Base-by-base conservation (phyloP, 2,888 invertebrate genomes). In the Agrochola lota region DNA sequence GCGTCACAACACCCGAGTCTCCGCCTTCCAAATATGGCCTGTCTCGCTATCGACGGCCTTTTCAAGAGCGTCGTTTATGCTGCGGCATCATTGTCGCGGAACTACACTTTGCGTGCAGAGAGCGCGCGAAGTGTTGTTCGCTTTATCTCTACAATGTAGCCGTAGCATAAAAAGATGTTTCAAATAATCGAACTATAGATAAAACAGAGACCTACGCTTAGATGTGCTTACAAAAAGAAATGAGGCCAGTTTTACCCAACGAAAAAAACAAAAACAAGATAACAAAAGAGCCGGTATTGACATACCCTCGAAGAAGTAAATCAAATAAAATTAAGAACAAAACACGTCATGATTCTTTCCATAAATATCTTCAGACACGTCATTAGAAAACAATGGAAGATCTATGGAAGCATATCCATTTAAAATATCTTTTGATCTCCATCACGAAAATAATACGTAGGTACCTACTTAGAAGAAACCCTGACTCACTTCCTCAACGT, bases 371-470 rank as follows among this genome's bases (percentile, higher is more conserved):
- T 35, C 35, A 35, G 9, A 26, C 20, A 5, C 57, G 6, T 80
- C 64, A 52, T 81, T 68, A 59, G 46, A 76, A 64, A 83, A 78
- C 59, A 68, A 68, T 67, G 12, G 30, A 69, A 71, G 52, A 81
- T 81, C 64, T 81, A 66, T 59, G 59, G 9, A 46, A 81, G 35
- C 30, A 59, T 46, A 46, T 43, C 20, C n/a, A 46, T 70, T 74
- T 64, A n/a, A 67, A 80, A 75, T 55, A 71, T 68, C 77, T 11
- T 81, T 85, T 85, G 78, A 85, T 84, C 64, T 85, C 8, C 8
- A 23, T 2, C 11, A 67, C 26, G 6, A 66, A 71, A 57, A 81
- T 81, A 69, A 77, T 60, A 85, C 55, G 15, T 69, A 43, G 35
- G 35, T 35, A 7, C 8, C 8, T 69, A 15, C 62, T 69, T 30